These are phyloP conservation scores for Nerophis ophidion DNA, from an alignment of 2,113 vertebrate species.

Conservation along the genomic window DNA sequence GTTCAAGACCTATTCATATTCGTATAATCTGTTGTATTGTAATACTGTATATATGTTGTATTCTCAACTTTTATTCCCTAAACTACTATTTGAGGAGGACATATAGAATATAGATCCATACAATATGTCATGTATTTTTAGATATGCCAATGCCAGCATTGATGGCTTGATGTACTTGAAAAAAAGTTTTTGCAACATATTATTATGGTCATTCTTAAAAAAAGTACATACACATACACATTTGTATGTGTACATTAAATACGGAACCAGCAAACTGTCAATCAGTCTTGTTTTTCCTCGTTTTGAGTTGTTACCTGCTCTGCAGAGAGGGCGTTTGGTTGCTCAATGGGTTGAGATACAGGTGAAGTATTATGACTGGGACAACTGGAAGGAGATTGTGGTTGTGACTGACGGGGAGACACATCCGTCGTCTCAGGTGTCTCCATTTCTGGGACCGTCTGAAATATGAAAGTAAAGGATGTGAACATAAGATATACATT, in stretches of 20 bases:
- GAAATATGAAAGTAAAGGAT: constrained; percentile 7
- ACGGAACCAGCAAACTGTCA: not conserved
- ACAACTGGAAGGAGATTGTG: constrained; percentile 21
- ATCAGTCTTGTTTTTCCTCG: not conserved
- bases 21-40: no score
- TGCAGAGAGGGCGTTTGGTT: constrained; percentile 66
- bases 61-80: no score
- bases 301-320: constrained; percentile 75
- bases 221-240: not conserved
- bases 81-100: no score
- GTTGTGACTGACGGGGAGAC: constrained; percentile 20
- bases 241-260: not conserved
- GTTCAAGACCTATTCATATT: no score
- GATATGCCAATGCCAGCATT: no score
- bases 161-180: no score
- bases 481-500: not conserved
- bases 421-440: constrained; percentile 19
- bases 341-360: constrained; percentile 17
- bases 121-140: no score
- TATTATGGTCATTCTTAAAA: not conserved
- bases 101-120: no score
- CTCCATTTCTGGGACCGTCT: constrained; percentile 81
- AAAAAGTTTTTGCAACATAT: no score
- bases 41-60: no score
- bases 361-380: constrained; percentile 20